phyloP scores from a whole-genome alignment of 2,888 invertebrate genomes.

The Ariolimax columbianus region DNA sequence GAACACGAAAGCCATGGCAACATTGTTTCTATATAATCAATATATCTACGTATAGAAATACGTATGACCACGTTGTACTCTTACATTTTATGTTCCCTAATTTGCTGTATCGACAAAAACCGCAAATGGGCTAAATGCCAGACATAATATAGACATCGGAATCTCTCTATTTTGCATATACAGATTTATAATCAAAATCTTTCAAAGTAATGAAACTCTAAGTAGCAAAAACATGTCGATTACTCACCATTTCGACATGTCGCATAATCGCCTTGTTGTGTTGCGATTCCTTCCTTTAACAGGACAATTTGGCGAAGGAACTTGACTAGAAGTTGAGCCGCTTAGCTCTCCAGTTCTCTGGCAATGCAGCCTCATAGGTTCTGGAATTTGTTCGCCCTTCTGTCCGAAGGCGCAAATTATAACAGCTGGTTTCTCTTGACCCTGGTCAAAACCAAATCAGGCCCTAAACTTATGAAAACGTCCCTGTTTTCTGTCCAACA shows the following conservation, averaged over 20 bases:
- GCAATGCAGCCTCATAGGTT: background rate
- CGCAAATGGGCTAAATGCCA: background rate
- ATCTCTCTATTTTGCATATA: background rate
- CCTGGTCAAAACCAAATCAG: slow-evolving; percentile 24
- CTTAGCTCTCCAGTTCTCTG: slow-evolving; percentile 21
- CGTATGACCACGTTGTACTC: no score
- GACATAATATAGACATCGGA: background rate
- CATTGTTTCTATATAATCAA: no score
- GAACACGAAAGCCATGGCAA: no score
- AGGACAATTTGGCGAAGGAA: background rate
- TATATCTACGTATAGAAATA: no score
- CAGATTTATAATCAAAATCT: background rate
- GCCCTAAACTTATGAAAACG: background rate
- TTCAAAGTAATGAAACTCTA: background rate
- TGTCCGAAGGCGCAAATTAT: background rate
- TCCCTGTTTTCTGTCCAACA: slow-evolving; percentile 1
- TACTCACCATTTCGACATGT: slow-evolving; percentile 37
- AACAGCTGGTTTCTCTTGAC: background rate
- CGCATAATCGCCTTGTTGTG: background rate
- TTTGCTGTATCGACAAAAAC: slow-evolving; percentile 24
- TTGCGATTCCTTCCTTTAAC: background rate
- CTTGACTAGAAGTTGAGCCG: background rate
- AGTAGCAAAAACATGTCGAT: background rate
- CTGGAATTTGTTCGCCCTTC: background rate
- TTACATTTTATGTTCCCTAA: background rate